Evolutionary conservation across 37 sponge, comb jelly and placozoan genomes (phyloP), one percentile per base, ranked within the genome.

Genomic region (Halichondria panicea): DNA sequence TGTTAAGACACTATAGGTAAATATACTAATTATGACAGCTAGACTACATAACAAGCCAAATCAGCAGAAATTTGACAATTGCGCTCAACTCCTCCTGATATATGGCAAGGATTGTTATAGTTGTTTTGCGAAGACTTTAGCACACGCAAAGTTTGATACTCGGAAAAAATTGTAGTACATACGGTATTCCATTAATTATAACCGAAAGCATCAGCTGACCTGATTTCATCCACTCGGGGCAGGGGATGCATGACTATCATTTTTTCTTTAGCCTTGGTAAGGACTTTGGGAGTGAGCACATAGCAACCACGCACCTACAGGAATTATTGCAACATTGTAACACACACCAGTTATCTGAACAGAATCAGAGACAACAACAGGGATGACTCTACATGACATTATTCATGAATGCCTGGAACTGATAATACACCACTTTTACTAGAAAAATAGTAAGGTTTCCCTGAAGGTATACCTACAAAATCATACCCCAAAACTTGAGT

Each of bases 231-330:
- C 24, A 98, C 83, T 21, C 99, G 64, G 8, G 99, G 99, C 41
- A 98, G 87, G 33, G 99, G 99, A 39, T 98, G 96, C 58, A 98
- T 59, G 35, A 98, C 75, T 27, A 88, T 63, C 99, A 98, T 98
- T 46, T 82, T 88, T 73, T 90, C 92, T 63, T 98, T 98, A n/a
- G 99, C 99, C 53, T 77, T 69, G 8, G 89, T 95, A 46, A 98
- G 89, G 3, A 95, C 80, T 61, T 95, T 84, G 0, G 96, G 94
- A 28, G 96, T 93, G 37, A 98, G 76, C 4, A 93, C 77, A 50
- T 81, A 93, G 42, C 83, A 82, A 15, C 94, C 99, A 42, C 79
- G 77, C 13, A 95, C 89, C 96, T 96, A 34, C 24, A 66, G 12
- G 35, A 31, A 54, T n/a, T n/a, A n/a, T n/a, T n/a, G n/a, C n/a